These are phyloP conservation scores for Podarcis cretensis DNA, from an alignment of 2,113 vertebrate species.

Conservation along the genomic window DNA sequence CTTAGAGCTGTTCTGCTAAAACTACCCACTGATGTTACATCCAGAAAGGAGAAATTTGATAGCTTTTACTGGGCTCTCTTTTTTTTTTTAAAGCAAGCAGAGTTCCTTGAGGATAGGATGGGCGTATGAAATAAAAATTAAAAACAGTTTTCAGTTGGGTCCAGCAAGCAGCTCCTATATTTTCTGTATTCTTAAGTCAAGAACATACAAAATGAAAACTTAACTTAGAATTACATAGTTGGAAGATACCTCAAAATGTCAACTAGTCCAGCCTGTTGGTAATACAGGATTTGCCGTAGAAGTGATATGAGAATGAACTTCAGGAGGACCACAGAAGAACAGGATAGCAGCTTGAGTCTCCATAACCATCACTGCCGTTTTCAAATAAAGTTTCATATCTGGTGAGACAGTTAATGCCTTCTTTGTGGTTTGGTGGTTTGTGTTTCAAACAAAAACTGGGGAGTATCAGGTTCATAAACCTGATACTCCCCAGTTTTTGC, in stretches of 20 bases:
- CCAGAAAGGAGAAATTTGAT: constrained; percentile 8
- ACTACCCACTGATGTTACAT: constrained; percentile 43
- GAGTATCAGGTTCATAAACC: neutral
- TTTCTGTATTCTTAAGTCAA: neutral
- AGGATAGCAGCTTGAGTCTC: neutral
- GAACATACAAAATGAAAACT: neutral
- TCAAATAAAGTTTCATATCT: neutral
- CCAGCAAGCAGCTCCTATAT: neutral
- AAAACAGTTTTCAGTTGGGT: neutral
- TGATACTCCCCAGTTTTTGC: too few relatives aligned
- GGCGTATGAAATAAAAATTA: neutral
- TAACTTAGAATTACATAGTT: neutral
- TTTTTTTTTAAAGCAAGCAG: neutral
- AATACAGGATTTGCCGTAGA: neutral
- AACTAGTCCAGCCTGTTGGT: too few relatives aligned
- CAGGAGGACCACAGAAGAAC: neutral
- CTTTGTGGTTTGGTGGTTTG: neutral
- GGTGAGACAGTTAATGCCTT: too few relatives aligned
- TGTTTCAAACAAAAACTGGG: neutral
- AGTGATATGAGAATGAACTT: neutral
- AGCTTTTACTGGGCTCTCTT: constrained; percentile 32
- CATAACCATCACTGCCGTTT: neutral
- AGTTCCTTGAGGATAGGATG: constrained; percentile 1
- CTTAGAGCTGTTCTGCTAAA: constrained; percentile 42
- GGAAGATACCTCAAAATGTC: neutral